A percentile compares a stretch with the other conserved stretches of the same genome.
Conservation (phyloP, 2,797 vertebrate genomes). For the Helostoma temminkii region DNA sequence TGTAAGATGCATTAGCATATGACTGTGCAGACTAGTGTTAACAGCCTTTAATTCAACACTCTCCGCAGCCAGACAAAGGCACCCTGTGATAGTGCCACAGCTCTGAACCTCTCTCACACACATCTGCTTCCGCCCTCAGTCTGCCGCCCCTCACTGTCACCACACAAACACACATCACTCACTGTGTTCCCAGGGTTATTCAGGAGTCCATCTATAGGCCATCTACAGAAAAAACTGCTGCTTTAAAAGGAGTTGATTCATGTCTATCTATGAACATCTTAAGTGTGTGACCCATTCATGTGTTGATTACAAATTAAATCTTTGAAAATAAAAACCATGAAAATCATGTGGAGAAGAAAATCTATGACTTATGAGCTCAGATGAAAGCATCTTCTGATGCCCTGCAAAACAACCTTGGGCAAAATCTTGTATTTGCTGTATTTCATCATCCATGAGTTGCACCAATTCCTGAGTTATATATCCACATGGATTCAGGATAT, state of each 20-base stretch:
- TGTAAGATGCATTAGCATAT: conserved; percentile 82
- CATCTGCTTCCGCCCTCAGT: conserved; percentile 81
- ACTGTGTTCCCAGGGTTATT: conserved; percentile 76
- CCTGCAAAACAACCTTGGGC: conserved; percentile 26
- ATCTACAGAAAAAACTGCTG: conserved; percentile 64
- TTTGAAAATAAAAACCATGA: conserved; percentile 10
- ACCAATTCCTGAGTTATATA: conserved; percentile 33
- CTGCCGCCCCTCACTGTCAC: conserved; percentile 68
- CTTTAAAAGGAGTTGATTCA: conserved; percentile 63
- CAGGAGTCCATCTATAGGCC: conserved; percentile 77
- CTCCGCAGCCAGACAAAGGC: conserved; percentile 74
- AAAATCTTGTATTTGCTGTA: conserved; percentile 19
- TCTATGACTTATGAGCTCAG: conserved; percentile 11
- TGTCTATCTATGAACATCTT: conserved; percentile 20
- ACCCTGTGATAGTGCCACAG: conserved; percentile 78
- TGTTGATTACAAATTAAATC: conserved; percentile 6
- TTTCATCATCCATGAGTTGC: conserved; percentile 44
- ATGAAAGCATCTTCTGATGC: conserved; percentile 35
- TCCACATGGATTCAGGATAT: conserved; percentile 45
- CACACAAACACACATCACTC: conserved; percentile 75
- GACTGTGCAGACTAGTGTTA: conserved; percentile 76
- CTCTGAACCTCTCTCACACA: conserved; percentile 77
- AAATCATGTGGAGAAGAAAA: conserved; percentile 11
- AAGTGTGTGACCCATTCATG: not conserved
- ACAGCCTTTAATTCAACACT: conserved; percentile 83